These are phyloP conservation scores for Palloptera scutellata DNA, from an alignment of 2,888 invertebrate genomes.

Conservation along the genomic window DNA sequence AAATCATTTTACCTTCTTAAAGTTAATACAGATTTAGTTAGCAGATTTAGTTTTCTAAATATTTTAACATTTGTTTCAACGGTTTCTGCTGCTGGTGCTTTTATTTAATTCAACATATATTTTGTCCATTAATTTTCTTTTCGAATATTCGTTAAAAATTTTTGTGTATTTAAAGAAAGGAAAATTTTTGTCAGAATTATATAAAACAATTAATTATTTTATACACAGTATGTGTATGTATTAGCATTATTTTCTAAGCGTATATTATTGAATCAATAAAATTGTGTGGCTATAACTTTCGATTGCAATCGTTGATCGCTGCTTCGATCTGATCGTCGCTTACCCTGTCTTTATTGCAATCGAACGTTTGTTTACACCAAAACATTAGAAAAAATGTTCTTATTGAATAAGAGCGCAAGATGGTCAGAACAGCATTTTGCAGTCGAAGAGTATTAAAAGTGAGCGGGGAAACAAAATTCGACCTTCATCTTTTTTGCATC, in stretches of 20 bases:
- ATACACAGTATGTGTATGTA: neutral
- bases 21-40: too few relatives aligned
- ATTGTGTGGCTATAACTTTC: neutral
- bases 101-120: neutral
- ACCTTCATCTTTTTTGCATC: too few relatives aligned
- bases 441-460: too few relatives aligned
- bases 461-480: too few relatives aligned
- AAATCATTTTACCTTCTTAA: too few relatives aligned
- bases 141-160: neutral
- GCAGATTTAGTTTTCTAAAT: neutral
- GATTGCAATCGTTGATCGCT: neutral
- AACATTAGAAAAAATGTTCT: too few relatives aligned
- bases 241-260: conserved; percentile 1
- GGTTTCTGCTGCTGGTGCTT: neutral
- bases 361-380: too few relatives aligned
- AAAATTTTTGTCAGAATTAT: neutral
- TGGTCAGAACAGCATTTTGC: too few relatives aligned
- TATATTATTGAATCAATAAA: neutral
- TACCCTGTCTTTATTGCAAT: too few relatives aligned
- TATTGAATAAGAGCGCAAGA: too few relatives aligned
- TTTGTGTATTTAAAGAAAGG: too few relatives aligned
- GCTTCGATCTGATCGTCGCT: too few relatives aligned
- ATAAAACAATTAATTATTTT: neutral
- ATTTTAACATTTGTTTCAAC: neutral
- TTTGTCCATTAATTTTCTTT: neutral